Evolutionary conservation across 2,888 invertebrate genomes (phyloP), one percentile per base, ranked within the genome.

Genomic region (Drosophila neotestacea): DNA sequence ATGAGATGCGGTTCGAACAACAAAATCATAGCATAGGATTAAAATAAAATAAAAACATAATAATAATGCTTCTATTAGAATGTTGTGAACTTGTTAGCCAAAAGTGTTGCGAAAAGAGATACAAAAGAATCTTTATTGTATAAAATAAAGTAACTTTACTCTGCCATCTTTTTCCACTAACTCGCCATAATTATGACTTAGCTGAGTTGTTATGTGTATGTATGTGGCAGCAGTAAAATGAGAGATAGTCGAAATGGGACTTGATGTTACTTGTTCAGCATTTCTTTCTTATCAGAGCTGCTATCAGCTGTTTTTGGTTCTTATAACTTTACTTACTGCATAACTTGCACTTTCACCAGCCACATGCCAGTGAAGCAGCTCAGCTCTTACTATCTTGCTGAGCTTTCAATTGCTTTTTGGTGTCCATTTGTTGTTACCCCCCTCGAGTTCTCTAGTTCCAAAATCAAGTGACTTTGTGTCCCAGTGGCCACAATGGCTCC

Each of bases 371-470:
- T 22, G 32, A 32, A 6, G 32, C 32, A 32, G 32, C 30, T 30
- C 28, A 30, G 32, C 52, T 55, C 58, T 34, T 51, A 59, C 63
- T 73, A 70, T 74, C 70, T 62, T 7, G 73, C 44, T 50, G 46
- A 54, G 74, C 69, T 70, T 60, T 64, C 75, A 74, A 69, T 69
- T 69, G 73, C 52, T 41, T 42, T 36, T 42, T 63, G 63, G 63
- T 64, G 73, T 73, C 54, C 73, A 73, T 62, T 62, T 54, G 60
- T 56, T 52, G 30, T n/a, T 38, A 32, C 22, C 22, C 36, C 41
- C 16, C 28, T 10, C 11, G 22, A 7, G 41, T 16, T 10, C 11
- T 10, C 36, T 5, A 27, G 22, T 27, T 22, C 46, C 16, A 32
- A 13, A 16, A 32, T 39, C 50, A 7, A 48, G 66, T 22, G 47